Percentiles rank a stretch among this genome's conserved stretches.
Evolutionary conservation across 2,888 invertebrate genomes (phyloP).

Genomic region (Melinaea menophilus): DNA sequence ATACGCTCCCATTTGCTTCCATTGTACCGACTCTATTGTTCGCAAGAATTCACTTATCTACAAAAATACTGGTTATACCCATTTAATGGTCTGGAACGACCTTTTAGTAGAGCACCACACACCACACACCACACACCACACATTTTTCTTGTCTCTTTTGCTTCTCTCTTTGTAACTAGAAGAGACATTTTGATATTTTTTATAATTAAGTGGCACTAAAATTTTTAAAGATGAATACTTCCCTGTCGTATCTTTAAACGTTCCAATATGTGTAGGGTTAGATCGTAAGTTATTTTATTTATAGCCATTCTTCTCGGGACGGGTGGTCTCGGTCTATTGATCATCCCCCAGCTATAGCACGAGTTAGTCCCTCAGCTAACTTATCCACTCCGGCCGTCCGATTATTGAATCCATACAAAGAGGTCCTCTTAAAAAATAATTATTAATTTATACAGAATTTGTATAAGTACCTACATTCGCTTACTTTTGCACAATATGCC

Average conservation of each 20-base stretch:
- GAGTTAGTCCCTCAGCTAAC: constrained; percentile 40
- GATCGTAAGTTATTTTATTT: constrained; percentile 8
- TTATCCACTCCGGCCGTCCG: constrained; percentile 15
- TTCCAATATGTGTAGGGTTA: constrained; percentile 2
- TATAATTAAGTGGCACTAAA: too few species aligned
- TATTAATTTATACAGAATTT: too few species aligned
- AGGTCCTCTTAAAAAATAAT: too few species aligned
- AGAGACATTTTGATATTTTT: background rate
- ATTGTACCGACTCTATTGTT: constrained; percentile 36
- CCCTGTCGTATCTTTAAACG: background rate
- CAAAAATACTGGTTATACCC: constrained; percentile 28
- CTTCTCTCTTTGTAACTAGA: background rate
- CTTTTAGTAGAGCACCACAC: constrained; percentile 7
- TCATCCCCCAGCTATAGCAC: constrained; percentile 26
- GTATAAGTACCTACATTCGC: too few species aligned
- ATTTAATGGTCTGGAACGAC: constrained; percentile 14
- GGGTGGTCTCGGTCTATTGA: constrained; percentile 36
- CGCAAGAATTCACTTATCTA: constrained; percentile 33
- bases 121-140: background rate
- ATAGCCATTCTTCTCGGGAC: constrained; percentile 26
- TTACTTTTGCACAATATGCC: too few species aligned
- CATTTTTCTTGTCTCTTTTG: background rate
- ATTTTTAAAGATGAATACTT: background rate
- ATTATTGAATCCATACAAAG: too few species aligned
- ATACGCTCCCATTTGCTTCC: constrained; percentile 38